A percentile compares a stretch with the other conserved stretches of the same genome.
Conservation (phyloP, 1,140 invertebrate species). For the Danaus melanippus region DNA sequence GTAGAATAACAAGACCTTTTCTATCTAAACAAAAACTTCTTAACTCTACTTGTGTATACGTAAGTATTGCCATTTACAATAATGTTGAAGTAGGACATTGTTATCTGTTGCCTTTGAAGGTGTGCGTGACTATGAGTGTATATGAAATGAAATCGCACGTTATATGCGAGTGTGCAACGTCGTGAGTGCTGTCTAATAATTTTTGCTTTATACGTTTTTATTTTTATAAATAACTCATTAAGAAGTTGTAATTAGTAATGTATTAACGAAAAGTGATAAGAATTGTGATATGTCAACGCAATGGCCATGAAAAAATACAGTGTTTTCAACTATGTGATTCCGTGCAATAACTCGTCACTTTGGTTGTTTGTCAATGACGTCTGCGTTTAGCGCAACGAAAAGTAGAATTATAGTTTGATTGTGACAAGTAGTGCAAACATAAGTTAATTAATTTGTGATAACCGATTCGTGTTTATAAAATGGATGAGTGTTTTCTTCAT, state of each 20-base stretch:
- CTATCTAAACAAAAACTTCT: background rate
- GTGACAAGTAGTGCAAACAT: constrained; percentile 66
- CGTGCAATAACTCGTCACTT: constrained; percentile 66
- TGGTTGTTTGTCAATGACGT: constrained; percentile 71
- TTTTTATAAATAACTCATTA: constrained; percentile 65
- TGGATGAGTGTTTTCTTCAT: constrained; percentile 63
- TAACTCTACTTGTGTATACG: background rate
- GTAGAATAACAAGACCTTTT: too few relatives aligned
- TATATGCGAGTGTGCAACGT: constrained; percentile 66
- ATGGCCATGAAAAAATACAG: constrained; percentile 57
- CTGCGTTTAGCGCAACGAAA: constrained; percentile 69
- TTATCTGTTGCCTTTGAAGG: constrained; percentile 50
- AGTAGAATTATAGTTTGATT: constrained; percentile 69
- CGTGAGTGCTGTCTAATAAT: constrained; percentile 64
- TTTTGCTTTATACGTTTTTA: constrained; percentile 69
- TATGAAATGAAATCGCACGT: constrained; percentile 60
- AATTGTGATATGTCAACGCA: constrained; percentile 60
- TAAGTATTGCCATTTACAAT: constrained; percentile 39
- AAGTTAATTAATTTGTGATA: constrained; percentile 59
- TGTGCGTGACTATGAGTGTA: constrained; percentile 36
- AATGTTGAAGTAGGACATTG: constrained; percentile 32
- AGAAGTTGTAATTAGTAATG: constrained; percentile 56
- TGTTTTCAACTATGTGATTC: constrained; percentile 65
- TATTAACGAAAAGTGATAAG: constrained; percentile 62
- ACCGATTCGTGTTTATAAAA: constrained; percentile 63